phyloP scores from a whole-genome alignment of 53 echinoderm and acorn worm species.

The Apostichopus leukothele region DNA sequence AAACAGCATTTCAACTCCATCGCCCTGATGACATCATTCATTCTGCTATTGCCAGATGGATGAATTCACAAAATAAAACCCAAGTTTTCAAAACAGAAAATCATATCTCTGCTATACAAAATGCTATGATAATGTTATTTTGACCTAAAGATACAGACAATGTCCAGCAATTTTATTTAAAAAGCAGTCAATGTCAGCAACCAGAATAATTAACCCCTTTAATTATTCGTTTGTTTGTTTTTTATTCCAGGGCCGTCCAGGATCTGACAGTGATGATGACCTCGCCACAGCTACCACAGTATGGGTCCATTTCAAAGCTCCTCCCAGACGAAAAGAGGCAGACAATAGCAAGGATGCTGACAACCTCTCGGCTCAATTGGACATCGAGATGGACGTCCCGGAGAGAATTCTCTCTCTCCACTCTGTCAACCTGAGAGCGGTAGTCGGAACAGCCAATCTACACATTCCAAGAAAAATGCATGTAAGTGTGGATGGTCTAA shows the following conservation, averaged over 20 bases:
- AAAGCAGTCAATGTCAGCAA: no score
- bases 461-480: conserved; percentile 65
- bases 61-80: no score
- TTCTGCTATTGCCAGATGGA: no score
- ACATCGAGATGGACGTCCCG: conserved; percentile 83
- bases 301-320: conserved; percentile 70
- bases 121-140: no score
- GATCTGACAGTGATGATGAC: conserved; percentile 34
- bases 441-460: conserved; percentile 77
- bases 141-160: no score
- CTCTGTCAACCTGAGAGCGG: conserved; percentile 57
- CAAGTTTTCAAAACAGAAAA: no score
- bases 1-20: no score
- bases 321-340: conserved; percentile 3
- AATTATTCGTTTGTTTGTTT: no score
- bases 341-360: conserved; percentile 57
- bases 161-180: no score
- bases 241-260: conserved; percentile 46
- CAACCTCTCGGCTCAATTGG: conserved; percentile 60
- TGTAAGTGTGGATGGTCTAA: conserved; percentile 49
- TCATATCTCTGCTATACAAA: no score
- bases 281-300: conserved; percentile 44
- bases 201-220: no score
- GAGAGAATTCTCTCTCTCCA: conserved; percentile 65
- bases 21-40: no score